phyloP scores from a whole-genome alignment of 2,888 invertebrate species.

The Siphlonurus alternatus region DNA sequence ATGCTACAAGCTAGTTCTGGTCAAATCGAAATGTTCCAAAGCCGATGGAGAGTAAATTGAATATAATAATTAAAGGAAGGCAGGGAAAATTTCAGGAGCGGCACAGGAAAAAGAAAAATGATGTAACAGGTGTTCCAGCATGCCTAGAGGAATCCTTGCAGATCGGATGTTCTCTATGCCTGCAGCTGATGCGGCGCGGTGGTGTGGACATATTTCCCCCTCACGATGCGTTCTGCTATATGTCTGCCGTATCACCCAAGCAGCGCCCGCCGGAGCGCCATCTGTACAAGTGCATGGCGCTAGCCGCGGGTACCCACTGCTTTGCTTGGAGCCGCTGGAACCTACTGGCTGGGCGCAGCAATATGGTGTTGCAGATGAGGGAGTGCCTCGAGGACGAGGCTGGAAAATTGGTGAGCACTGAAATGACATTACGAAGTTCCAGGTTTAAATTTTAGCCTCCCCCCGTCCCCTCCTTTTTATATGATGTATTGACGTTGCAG shows the following conservation, averaged over 20 bases:
- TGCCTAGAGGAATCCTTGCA: no score
- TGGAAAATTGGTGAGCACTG: constrained; percentile 18
- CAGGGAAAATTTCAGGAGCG: no score
- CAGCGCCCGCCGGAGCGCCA: constrained; percentile 58
- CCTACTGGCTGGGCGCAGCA: constrained; percentile 35
- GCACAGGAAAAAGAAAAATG: no score
- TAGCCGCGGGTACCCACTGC: constrained; percentile 49
- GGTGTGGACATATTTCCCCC: constrained; percentile 73
- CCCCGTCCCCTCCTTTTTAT: background rate
- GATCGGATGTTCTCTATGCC: no score
- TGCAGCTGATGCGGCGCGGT: constrained; percentile 40
- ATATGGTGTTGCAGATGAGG: constrained; percentile 48
- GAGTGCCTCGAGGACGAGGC: constrained; percentile 28
- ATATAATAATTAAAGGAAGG: no score
- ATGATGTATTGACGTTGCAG: no score
- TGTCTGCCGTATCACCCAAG: constrained; percentile 35
- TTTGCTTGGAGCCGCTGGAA: constrained; percentile 70
- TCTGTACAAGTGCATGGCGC: constrained; percentile 61
- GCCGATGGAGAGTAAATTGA: no score
- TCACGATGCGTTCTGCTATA: constrained; percentile 43
- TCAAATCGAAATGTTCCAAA: no score
- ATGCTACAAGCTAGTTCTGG: no score
- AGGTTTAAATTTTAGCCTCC: background rate
- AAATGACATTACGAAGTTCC: background rate
- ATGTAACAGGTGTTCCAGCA: no score